Evolutionary conservation across 2,888 invertebrate genomes (phyloP), one percentile per base, ranked within the genome.

Genomic region (Rutpela maculata): DNA sequence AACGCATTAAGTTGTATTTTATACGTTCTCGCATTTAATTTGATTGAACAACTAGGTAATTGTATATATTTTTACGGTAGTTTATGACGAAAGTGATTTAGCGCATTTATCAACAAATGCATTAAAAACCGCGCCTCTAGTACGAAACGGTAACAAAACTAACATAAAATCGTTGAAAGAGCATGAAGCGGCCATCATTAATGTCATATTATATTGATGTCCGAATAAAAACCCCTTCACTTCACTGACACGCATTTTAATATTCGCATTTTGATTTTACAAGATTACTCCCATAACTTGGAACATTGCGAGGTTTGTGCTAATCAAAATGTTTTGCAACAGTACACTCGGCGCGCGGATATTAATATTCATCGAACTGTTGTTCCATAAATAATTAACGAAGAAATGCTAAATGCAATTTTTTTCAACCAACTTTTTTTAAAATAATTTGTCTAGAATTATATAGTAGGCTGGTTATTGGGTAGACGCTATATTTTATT

Each of bases 181-280:
- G 55, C 22, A 55, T 19, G 43, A 19, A 67, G 26, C 55, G 67
- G 60, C 26, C 59, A 67, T 67, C 67, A 31, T 74, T 74, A 74
- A 59, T 35, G 67, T 74, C 74, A 15, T 19, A 66, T 74, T 59
- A 74, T 67, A 59, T 55, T 74, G 74, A 74, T 74, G 74, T 18
- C 50, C 38, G 12, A 67, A 67, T 67, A 67, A 67, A 74, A 67
- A 50, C 67, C 43, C 74, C 74, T n/a, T n/a, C n/a, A n/a, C 65
- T 74, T 74, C 74, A 74, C 74, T 74, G 73, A 65, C 65, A 73
- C 65, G 63, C 55, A 73, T 73, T 62, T 73, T 65, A 50, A 73
- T 50, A 73, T 73, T 73, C 73, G 19, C n/a, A 35, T 73, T 60
- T 59, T 50, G 26, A 22, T 43, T 59, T 18, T 59, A 19, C 11